Percentiles rank a stretch among this genome's conserved stretches.
Evolutionary conservation across 2,113 vertebrate genomes (phyloP).

Genomic region (Syngnathoides biaculeatus): DNA sequence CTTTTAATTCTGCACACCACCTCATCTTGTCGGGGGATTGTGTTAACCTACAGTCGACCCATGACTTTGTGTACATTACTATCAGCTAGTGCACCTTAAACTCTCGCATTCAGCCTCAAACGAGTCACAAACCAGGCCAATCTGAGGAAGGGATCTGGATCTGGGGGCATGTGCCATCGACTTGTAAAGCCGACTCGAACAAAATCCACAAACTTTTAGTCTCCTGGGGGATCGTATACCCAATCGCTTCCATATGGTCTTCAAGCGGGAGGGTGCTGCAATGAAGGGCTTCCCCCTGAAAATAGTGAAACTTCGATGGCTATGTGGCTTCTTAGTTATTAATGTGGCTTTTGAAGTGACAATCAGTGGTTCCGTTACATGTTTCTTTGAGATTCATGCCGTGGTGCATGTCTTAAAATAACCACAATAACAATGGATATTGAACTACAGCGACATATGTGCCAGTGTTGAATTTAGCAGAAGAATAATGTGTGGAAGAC

Average conservation of each 20-base stretch:
- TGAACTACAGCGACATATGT: neutral
- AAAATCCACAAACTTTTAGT: conserved; percentile 57
- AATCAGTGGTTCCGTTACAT: conserved; percentile 11
- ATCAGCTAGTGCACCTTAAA: conserved; percentile 44
- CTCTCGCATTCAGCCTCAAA: conserved; percentile 47
- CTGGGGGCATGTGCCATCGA: conserved; percentile 30
- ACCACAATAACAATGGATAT: neutral
- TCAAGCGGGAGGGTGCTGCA: conserved; percentile 49
- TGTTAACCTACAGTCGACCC: conserved; percentile 58
- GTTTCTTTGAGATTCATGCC: neutral
- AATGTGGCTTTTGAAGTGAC: conserved; percentile 35
- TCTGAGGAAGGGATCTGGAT: conserved; percentile 46
- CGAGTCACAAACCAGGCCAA: conserved; percentile 51
- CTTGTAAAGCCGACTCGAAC: conserved; percentile 64
- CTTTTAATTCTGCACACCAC: conserved; percentile 33
- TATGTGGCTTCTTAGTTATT: conserved; percentile 22
- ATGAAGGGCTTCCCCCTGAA: conserved; percentile 47
- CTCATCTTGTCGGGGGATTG: conserved; percentile 37
- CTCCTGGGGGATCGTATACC: conserved; percentile 48
- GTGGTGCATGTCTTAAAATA: neutral
- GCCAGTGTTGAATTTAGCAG: neutral
- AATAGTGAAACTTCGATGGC: conserved; percentile 31
- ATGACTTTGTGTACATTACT: conserved; percentile 57
- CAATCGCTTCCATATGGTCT: conserved; percentile 71
- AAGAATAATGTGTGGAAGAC: neutral